phyloP scores from a whole-genome alignment of 35 echinoderm and acorn worm genomes.

The Eucidaris tribuloides region DNA sequence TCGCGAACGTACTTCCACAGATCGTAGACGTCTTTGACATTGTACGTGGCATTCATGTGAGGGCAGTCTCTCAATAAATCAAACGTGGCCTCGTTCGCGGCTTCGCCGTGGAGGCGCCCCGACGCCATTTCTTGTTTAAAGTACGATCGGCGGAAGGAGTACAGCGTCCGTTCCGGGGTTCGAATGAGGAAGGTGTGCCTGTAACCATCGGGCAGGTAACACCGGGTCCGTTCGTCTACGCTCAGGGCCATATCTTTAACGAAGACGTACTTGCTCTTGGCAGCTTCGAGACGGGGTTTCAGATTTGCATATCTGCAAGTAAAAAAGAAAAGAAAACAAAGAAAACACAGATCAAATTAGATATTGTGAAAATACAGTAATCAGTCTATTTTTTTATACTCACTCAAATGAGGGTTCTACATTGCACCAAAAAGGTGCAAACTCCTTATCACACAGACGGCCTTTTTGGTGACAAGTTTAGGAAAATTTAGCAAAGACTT shows the following conservation, averaged over 20 bases:
- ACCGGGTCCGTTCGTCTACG: not conserved
- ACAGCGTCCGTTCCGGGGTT: not conserved
- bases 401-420: too few relatives aligned
- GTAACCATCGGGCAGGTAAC: not conserved
- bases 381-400: too few relatives aligned
- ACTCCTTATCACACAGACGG: too few relatives aligned
- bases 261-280: not conserved
- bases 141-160: conserved; percentile 4
- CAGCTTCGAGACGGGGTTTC: not conserved
- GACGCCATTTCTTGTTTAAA: not conserved
- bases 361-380: too few relatives aligned
- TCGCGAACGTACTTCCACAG: conserved; percentile 54
- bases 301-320: not conserved
- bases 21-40: conserved; percentile 29
- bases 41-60: not conserved
- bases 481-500: too few relatives aligned
- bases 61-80: not conserved
- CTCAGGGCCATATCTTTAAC: conserved; percentile 9
- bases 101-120: not conserved
- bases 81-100: not conserved
- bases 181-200: conserved; percentile 12
- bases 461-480: too few relatives aligned
- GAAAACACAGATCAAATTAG: too few relatives aligned
- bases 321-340: too few relatives aligned
- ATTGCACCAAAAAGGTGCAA: too few relatives aligned